phyloP scores from a whole-genome alignment of 2,888 invertebrate genomes.

The Sthenelais limicola region DNA sequence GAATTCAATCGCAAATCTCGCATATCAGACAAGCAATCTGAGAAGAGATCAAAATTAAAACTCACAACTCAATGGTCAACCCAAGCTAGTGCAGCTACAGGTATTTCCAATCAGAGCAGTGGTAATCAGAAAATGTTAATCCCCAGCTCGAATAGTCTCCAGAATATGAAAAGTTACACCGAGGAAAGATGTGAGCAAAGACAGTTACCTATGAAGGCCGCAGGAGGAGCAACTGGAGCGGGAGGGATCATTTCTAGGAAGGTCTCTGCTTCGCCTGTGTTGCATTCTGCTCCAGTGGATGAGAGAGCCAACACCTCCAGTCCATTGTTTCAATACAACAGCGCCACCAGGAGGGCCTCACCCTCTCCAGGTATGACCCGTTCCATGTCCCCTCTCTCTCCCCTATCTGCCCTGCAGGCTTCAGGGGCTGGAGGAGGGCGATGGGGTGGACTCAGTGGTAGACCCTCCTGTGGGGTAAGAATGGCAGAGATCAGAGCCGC shows the following conservation, averaged over 20 bases:
- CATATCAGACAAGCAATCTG: no score
- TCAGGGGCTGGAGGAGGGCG: neutral
- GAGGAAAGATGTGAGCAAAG: no score
- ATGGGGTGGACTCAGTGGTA: constrained; percentile 4
- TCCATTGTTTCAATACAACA: neutral
- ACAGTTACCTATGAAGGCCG: no score
- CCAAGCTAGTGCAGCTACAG: no score
- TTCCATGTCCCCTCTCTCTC: constrained; percentile 27
- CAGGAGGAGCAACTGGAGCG: neutral
- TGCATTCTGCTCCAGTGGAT: constrained; percentile 17
- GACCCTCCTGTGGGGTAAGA: constrained; percentile 26
- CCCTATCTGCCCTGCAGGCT: constrained; percentile 6
- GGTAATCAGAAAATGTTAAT: no score
- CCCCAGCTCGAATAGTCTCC: no score
- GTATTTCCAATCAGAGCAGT: no score
- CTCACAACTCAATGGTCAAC: no score
- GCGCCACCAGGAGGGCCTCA: neutral
- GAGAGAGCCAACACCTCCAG: neutral
- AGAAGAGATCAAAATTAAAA: no score
- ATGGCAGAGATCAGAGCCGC: constrained; percentile 32
- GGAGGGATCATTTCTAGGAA: neutral
- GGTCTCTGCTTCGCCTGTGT: neutral
- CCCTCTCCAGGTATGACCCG: constrained; percentile 16
- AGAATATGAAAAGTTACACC: no score
- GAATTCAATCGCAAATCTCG: no score